Percentiles rank a stretch among this genome's conserved stretches.
Conservation (phyloP, 2,797 vertebrate species). For the Arctocebus calabarensis region DNA sequence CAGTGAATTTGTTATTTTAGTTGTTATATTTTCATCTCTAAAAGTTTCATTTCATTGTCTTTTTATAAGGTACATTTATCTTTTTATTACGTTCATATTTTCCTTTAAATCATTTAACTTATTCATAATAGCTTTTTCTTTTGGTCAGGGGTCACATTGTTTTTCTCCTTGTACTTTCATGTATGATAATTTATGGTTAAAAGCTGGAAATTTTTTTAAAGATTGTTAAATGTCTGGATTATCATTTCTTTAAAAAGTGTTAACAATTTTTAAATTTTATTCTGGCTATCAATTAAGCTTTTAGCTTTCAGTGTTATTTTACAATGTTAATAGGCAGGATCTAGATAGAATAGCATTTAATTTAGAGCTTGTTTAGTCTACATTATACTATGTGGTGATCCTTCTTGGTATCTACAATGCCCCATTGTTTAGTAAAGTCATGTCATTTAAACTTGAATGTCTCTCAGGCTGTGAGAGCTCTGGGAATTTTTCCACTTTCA, state of each 20-base stretch:
- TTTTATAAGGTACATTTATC: not conserved
- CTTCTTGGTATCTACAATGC: not conserved
- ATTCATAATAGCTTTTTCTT: conserved; percentile 18
- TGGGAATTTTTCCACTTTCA: not conserved
- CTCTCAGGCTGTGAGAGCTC: not conserved
- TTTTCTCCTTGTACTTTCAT: not conserved
- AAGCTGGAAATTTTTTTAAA: conserved; percentile 56
- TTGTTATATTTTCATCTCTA: conserved; percentile 35
- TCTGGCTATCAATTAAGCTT: not conserved
- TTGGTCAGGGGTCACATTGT: not conserved
- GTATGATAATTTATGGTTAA: not conserved
- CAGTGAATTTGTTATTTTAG: not conserved
- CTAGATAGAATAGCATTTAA: not conserved
- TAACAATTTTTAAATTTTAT: not conserved
- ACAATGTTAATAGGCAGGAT: not conserved
- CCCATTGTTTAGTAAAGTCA: not conserved
- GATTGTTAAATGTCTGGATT: not conserved
- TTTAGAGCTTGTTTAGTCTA: not conserved
- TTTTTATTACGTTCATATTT: conserved; percentile 30
- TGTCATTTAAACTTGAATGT: not conserved
- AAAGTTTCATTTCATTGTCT: conserved; percentile 11
- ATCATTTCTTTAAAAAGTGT: conserved; percentile 1
- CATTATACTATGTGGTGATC: not conserved
- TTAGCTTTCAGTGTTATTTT: conserved; percentile 4
- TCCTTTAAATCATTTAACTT: conserved; percentile 57